Conservation (phyloP, 2,888 invertebrate genomes). For the Pocota personata region DNA sequence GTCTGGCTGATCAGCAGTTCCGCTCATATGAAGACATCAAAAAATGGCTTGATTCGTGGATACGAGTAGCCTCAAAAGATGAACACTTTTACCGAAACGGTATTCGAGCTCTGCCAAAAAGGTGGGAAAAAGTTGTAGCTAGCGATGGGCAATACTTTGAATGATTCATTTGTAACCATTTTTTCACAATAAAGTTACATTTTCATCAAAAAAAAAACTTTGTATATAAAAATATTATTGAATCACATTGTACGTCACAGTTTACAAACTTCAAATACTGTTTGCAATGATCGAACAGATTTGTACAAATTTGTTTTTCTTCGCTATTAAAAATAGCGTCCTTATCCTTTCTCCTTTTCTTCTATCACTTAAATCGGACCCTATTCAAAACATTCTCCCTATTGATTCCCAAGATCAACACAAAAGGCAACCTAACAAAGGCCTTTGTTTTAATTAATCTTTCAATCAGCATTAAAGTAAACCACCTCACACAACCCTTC, state of each 20-base stretch:
- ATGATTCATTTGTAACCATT: no score
- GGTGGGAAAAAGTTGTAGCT: no score
- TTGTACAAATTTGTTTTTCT: not conserved
- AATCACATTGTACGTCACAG: not conserved
- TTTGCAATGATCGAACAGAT: not conserved
- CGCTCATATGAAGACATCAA: no score
- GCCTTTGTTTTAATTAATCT: conserved; percentile 25
- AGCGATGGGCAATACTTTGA: no score
- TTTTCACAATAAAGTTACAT: no score
- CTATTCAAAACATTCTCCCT: not conserved
- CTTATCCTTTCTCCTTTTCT: not conserved
- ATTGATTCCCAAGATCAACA: not conserved
- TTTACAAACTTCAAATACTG: not conserved
- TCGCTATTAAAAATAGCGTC: not conserved
- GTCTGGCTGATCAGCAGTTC: no score
- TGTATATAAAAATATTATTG: no score
- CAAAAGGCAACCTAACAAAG: conserved; percentile 12
- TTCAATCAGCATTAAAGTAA: conserved; percentile 40
- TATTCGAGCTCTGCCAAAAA: no score
- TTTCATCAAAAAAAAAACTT: no score
- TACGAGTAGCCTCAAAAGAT: no score
- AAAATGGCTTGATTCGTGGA: no score
- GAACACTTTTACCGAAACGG: no score
- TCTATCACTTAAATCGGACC: not conserved
- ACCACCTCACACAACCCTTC: not conserved